phyloP scores from a whole-genome alignment of 2,797 vertebrate species.

The Mastacembelus armatus region DNA sequence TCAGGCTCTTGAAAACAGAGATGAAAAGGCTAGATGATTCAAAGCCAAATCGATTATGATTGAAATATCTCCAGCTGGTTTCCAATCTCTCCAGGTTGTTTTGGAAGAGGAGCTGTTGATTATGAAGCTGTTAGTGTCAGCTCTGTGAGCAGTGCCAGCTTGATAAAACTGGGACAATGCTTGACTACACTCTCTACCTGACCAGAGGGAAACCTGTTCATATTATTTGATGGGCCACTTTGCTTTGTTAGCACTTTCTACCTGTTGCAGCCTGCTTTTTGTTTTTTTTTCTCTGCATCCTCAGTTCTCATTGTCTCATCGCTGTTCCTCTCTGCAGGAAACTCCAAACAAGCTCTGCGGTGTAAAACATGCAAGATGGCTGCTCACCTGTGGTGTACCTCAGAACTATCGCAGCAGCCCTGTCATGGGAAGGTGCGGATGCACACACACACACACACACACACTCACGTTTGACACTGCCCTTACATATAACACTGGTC shows the following conservation, averaged over 20 bases:
- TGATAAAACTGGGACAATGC: constrained; percentile 20
- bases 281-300: constrained; percentile 9
- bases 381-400: constrained; percentile 93
- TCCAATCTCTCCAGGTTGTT: constrained; percentile 49
- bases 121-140: constrained; percentile 49
- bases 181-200: constrained; percentile 43
- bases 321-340: constrained; percentile 79
- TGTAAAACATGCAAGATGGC: constrained; percentile 93
- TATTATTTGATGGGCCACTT: constrained; percentile 30
- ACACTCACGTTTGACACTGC: background rate
- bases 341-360: constrained; percentile 93
- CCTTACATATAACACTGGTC: background rate
- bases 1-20: constrained; percentile 18
- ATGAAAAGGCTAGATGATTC: constrained; percentile 36
- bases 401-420: constrained; percentile 89
- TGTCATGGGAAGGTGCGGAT: constrained; percentile 88
- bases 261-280: constrained; percentile 12
- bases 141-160: constrained; percentile 1
- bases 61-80: constrained; percentile 67
- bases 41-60: constrained; percentile 53
- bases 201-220: constrained; percentile 27
- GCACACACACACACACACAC: background rate
- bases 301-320: constrained; percentile 26
- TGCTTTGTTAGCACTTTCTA: constrained; percentile 23
- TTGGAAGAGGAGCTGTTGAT: constrained; percentile 56